A percentile compares a stretch with the other conserved stretches of the same genome.
Evolutionary conservation across 1,140 invertebrate species (phyloP).

Genomic region (Holcopasites calliopsidis): DNA sequence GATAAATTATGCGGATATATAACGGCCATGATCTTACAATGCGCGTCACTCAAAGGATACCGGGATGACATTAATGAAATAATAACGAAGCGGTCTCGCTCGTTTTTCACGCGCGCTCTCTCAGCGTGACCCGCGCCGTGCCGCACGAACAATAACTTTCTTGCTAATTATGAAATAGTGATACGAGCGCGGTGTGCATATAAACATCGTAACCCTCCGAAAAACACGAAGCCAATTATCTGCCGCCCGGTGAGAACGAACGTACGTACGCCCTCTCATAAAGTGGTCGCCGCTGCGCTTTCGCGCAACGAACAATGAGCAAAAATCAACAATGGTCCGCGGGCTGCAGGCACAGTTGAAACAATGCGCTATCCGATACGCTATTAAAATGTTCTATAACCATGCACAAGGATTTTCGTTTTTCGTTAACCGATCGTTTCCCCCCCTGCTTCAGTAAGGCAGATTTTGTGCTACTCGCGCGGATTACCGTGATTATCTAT

Average conservation of each 20-base stretch:
- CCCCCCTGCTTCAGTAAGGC: neutral
- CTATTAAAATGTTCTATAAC: neutral
- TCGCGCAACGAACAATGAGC: constrained; percentile 52
- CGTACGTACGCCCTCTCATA: constrained; percentile 57
- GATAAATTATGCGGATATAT: constrained; percentile 29
- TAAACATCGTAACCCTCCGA: constrained; percentile 65
- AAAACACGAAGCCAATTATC: constrained; percentile 68
- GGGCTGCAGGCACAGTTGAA: neutral
- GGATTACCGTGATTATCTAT: no score
- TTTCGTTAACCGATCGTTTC: neutral
- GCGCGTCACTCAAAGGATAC: constrained; percentile 21
- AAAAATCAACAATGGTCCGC: constrained; percentile 48
- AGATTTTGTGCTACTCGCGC: neutral
- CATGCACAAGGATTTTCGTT: neutral
- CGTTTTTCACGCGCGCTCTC: constrained; percentile 51
- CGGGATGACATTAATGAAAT: constrained; percentile 52
- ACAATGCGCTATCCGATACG: constrained; percentile 36
- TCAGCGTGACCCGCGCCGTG: constrained; percentile 33
- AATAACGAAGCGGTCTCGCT: constrained; percentile 51
- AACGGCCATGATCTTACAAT: constrained; percentile 25
- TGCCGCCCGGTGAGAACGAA: constrained; percentile 60
- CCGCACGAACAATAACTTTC: constrained; percentile 58
- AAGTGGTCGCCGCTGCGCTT: constrained; percentile 38
- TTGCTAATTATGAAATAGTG: constrained; percentile 71
- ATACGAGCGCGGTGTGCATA: constrained; percentile 59